Evolutionary conservation across 2,797 vertebrate genomes (phyloP).

Genomic region (Alexandromys oeconomus): DNA sequence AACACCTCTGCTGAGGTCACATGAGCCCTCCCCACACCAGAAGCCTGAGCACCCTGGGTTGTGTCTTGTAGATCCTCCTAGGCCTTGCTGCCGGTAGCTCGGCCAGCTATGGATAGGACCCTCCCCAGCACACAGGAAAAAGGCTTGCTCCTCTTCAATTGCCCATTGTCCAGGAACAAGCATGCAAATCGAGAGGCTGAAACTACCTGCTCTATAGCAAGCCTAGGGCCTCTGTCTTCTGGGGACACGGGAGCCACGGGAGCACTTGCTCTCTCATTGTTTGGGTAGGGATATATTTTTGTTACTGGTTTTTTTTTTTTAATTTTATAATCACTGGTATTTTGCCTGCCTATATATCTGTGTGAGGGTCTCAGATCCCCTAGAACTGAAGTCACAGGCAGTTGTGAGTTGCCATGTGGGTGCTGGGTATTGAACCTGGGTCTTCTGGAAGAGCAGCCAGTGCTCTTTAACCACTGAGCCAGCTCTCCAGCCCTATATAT

Average conservation of each 20-base stretch:
- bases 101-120: background rate
- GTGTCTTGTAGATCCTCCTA: accelerated
- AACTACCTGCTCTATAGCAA: accelerated
- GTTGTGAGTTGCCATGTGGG: background rate
- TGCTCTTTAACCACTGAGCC: background rate
- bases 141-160: background rate
- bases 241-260: accelerated
- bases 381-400: background rate
- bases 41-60: background rate
- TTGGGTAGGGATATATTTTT: background rate
- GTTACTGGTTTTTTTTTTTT: background rate
- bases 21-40: background rate
- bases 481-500: background rate
- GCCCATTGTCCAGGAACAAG: background rate
- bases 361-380: background rate
- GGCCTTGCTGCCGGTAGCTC: accelerated
- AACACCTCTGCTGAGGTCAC: background rate
- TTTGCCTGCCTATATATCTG: background rate
- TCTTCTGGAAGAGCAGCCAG: background rate
- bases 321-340: background rate
- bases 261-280: background rate
- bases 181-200: accelerated
- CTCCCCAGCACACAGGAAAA: background rate
- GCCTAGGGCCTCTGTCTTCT: background rate
- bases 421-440: background rate